Evolutionary conservation across 92 coral and sea anemone genomes (phyloP), one percentile per base, ranked within the genome.

Genomic region (Meandrina meandrites): DNA sequence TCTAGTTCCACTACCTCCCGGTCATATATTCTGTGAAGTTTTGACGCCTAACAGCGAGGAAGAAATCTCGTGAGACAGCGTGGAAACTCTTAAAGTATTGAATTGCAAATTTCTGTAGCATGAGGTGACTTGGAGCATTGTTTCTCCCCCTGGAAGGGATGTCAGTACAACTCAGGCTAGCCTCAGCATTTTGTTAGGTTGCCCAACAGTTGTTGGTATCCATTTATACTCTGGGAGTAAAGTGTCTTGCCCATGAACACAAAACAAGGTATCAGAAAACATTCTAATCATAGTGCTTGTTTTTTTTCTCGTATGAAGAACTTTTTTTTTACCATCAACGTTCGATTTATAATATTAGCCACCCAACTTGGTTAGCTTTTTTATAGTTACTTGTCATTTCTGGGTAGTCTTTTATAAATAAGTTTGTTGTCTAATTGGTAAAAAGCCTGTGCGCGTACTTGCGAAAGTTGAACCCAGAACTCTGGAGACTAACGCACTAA

Each of bases 1-100:
- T 96, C 98, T 80, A 97, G 91, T 81, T 97, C 99, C 30, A 97
- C 99, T 45, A 97, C 95, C 82, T 97, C 99, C 47, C 99, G 99
- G 86, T 97, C 99, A 81, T 97, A 97, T 60, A 97, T 95, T 79
- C 99, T 89, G 79, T 95, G 98, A 69, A 93, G 94, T 81, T 91
- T 88, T 66, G 97, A 93, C 50, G 98, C 98, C 98, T 97, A 71
- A 17, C 35, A 86, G 77, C 1, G 15, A 85, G 66, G 30, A 47
- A 58, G 30, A n/a, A 35, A 45, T 15, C 32, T 13, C 0, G 37
- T 60, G 22, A 21, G 2, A 22, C 24, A 73, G 40, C 16, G 28
- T 4, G 10, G 71, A 45, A 32, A 53, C 17, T 19, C 7, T 4
- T 1, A 53, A 19, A 35, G 40, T 5, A 0, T 7, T 30, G 68